phyloP scores from a whole-genome alignment of 2,113 vertebrate species.

The Scatophagus argus region DNA sequence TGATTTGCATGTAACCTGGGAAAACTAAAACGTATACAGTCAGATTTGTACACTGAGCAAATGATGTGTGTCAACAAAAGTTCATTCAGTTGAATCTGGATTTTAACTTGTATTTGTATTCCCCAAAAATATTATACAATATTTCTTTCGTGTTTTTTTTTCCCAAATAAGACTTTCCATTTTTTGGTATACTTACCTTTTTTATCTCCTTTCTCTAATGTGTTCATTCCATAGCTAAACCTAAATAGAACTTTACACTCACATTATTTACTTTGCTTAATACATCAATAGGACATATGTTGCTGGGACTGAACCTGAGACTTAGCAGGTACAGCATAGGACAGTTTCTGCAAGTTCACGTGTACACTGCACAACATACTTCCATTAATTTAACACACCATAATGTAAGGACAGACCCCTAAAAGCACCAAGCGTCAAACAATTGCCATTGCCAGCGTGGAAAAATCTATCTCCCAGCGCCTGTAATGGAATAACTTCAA shows the following conservation, averaged over 20 bases:
- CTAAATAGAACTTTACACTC: not conserved
- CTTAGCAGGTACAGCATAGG: not conserved
- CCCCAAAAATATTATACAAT: not conserved
- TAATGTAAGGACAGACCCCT: not conserved
- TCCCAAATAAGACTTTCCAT: too few species aligned
- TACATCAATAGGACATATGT: not conserved
- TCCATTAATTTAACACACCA: conserved; percentile 20
- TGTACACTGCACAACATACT: not conserved
- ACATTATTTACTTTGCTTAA: not conserved
- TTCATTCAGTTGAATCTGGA: not conserved
- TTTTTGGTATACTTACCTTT: not conserved
- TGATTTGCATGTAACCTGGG: not conserved
- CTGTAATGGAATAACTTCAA: conserved; percentile 25
- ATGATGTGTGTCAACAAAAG: not conserved
- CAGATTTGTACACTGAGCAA: not conserved
- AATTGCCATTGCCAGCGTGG: conserved; percentile 16
- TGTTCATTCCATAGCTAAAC: not conserved
- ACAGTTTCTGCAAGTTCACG: conserved; percentile 1
- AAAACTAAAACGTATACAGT: not conserved
- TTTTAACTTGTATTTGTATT: not conserved
- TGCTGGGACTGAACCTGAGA: not conserved
- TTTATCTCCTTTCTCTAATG: not conserved
- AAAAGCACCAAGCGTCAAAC: conserved; percentile 44
- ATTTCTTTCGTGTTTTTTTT: not conserved
- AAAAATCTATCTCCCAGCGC: conserved; percentile 16